Conservation (phyloP, 2,113 vertebrate species). For the Pseudorhombus dupliciocellatus region DNA sequence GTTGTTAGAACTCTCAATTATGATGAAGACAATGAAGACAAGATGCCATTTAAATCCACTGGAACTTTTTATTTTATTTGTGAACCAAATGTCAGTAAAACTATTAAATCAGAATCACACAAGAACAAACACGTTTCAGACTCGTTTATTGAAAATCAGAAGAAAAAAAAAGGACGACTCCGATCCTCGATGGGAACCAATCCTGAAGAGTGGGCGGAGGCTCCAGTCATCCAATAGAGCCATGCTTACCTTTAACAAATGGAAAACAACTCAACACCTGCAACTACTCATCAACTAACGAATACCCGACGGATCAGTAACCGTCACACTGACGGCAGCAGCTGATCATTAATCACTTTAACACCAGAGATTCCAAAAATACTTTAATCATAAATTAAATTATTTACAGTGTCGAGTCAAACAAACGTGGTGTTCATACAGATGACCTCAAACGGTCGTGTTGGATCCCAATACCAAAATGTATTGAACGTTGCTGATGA, state of each 20-base stretch:
- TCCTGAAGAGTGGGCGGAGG: slow-evolving; percentile 7
- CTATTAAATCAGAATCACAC: slow-evolving; percentile 69
- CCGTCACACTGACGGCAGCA: slow-evolving; percentile 15
- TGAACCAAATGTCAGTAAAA: slow-evolving; percentile 10
- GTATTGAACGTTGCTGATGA: slow-evolving; percentile 88
- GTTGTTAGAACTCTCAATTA: too few relatives aligned
- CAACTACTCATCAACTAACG: slow-evolving; percentile 10
- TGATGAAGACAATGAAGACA: not conserved
- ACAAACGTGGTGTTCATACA: slow-evolving; percentile 84
- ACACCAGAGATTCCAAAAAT: slow-evolving; percentile 98
- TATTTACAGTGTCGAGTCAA: slow-evolving; percentile 80
- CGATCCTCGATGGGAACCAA: not conserved
- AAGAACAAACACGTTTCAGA: slow-evolving; percentile 63
- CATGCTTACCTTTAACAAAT: slow-evolving; percentile 71
- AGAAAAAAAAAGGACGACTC: slow-evolving; percentile 3
- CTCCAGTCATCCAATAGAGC: slow-evolving; percentile 19
- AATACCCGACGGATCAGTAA: slow-evolving; percentile 2
- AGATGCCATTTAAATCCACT: slow-evolving; percentile 19
- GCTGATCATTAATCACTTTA: slow-evolving; percentile 82
- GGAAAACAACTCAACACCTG: slow-evolving; percentile 51
- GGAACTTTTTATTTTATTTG: slow-evolving; percentile 53
- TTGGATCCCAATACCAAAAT: slow-evolving; percentile 97
- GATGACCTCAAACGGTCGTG: slow-evolving; percentile 89
- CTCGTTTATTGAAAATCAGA: slow-evolving; percentile 71
- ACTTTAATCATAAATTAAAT: slow-evolving; percentile 99